Percentiles rank a stretch among this genome's conserved stretches.
These are phyloP conservation scores for Dryococelus australis DNA, from an alignment of 2,888 invertebrate species.

Conservation along the genomic window DNA sequence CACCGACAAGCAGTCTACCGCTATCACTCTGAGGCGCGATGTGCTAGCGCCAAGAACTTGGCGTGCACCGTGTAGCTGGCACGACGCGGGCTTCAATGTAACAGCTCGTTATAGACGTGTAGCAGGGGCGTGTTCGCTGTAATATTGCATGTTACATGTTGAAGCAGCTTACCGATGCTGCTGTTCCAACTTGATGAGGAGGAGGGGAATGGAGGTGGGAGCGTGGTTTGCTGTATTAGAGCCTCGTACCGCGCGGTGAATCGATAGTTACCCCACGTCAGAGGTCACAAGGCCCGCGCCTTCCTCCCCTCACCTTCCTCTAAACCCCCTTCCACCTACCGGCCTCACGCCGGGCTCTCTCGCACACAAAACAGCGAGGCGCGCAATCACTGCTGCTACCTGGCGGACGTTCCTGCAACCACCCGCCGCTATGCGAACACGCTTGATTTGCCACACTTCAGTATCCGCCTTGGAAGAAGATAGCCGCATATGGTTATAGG, in stretches of 20 bases:
- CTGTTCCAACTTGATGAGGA: not conserved
- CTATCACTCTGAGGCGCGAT: not conserved
- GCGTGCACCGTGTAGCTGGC: not conserved
- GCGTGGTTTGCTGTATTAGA: slow-evolving; percentile 11
- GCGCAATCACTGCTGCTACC: slow-evolving; percentile 16
- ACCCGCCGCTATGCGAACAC: not conserved
- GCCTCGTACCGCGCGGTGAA: not conserved
- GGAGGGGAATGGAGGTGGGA: not conserved
- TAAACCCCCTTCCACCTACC: not conserved
- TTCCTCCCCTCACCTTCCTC: not conserved
- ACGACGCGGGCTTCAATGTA: not conserved
- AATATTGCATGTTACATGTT: slow-evolving; percentile 16
- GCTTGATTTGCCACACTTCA: not conserved
- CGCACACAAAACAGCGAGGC: not conserved
- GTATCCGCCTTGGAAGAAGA: too few species aligned
- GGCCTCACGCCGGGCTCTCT: not conserved
- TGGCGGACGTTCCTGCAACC: not conserved
- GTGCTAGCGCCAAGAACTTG: not conserved
- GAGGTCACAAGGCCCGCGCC: slow-evolving; percentile 8
- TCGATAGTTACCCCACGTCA: slow-evolving; percentile 7
- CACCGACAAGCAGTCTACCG: not conserved
- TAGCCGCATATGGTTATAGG: too few species aligned
- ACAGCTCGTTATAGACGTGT: slow-evolving; percentile 9
- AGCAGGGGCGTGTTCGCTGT: not conserved
- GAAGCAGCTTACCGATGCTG: not conserved